phyloP scores from a whole-genome alignment of 2,797 vertebrate genomes.

The Schizopygopsis pylzovi region DNA sequence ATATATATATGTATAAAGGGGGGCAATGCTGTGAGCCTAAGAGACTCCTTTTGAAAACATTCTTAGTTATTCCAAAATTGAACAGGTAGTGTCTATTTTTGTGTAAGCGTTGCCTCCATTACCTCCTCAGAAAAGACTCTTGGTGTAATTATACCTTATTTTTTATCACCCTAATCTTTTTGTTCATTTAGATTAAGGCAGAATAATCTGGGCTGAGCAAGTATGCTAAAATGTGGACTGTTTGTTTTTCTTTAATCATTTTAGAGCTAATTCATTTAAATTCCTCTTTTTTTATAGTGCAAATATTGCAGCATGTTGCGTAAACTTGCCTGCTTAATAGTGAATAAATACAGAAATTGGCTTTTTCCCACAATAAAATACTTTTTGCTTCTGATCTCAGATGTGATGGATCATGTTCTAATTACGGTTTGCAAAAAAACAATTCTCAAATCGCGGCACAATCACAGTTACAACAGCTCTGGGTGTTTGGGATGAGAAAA shows the following conservation, averaged over 20 bases:
- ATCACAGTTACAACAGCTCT: slow-evolving; percentile 35
- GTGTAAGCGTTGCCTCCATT: neutral
- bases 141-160: neutral
- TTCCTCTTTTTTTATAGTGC: neutral
- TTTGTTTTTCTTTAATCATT: slow-evolving; percentile 11
- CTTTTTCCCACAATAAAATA: neutral
- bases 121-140: neutral
- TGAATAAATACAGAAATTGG: neutral
- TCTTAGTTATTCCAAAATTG: neutral
- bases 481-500: slow-evolving; percentile 47
- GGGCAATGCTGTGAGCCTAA: neutral
- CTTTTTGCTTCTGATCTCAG: slow-evolving; percentile 42
- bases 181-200: slow-evolving; percentile 3
- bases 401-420: neutral
- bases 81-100: neutral
- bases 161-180: neutral
- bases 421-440: slow-evolving; percentile 15
- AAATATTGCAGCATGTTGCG: slow-evolving; percentile 7
- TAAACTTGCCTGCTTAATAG: neutral
- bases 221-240: neutral
- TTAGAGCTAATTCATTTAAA: neutral
- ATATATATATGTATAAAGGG: neutral
- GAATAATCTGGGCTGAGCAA: slow-evolving; percentile 7
- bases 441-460: slow-evolving; percentile 41
- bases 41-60: neutral